Base-by-base conservation (phyloP, 2,888 invertebrate species). In the Eristalis pertinax region DNA sequence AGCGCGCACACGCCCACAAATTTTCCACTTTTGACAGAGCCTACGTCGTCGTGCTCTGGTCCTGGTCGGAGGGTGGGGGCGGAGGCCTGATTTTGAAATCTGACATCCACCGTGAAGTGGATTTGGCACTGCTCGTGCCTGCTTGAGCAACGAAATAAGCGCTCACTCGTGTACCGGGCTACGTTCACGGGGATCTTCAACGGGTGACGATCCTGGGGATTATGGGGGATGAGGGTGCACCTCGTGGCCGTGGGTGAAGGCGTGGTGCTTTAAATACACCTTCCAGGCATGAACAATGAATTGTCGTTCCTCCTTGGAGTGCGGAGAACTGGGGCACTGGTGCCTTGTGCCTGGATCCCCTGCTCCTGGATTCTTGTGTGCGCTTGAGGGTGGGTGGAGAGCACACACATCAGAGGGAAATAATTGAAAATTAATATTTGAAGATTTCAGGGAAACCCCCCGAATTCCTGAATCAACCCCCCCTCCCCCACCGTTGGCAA, bases 401-500 rank as follows among this genome's bases (percentile, higher is more conserved):
- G 35, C 19, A 58, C 56, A 58, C 75, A 65, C 50, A 67, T 60
- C 26, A 60, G 43, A 24, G 29, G 19, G 60, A 62, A 76, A 68
- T 76, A 68, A 76, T 68, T 76, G 76, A 76, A 76, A 76, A 76
- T 76, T 76, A 76, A 76, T 76, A 76, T 68, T 76, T 76, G 43
- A 76, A n/a, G 68, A 43, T 62, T 76, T 68, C 24, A 8, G 58
- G 19, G 22, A 24, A 32, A 73, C 15, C 13, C n/a, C 60, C 24
- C 60, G 7, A 26, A 26, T 60, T 26, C 26, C n/a, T 15, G n/a
- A 5, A 43, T 13, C 8, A 11, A 8, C n/a, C 58, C 3, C 22
- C 0, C 58, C 7, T 13, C 11, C 22, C 38, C 38, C 1, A 41
- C 38, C 13, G 13, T 5, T 11, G 2, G 19, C 43, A 43, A 19